phyloP scores from a whole-genome alignment of 2,113 vertebrate genomes.

The Charina bottae region DNA sequence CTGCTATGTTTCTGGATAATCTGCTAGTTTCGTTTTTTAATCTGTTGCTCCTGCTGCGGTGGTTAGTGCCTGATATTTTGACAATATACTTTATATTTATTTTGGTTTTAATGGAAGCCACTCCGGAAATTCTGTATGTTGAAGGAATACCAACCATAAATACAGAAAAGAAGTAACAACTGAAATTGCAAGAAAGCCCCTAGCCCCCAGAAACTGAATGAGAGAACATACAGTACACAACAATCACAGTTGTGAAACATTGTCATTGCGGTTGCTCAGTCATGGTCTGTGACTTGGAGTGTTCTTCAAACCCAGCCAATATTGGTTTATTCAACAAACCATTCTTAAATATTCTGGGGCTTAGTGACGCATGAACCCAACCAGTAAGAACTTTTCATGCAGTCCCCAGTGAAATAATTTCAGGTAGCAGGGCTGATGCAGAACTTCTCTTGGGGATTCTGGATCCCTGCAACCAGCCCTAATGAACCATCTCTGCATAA shows the following conservation, averaged over 20 bases:
- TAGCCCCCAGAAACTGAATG: not conserved
- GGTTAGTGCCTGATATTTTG: not conserved
- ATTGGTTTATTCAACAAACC: not conserved
- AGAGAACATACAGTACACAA: not conserved
- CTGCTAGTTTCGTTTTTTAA: not conserved
- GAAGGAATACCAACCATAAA: not conserved
- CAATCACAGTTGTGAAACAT: not conserved
- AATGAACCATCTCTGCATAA: not conserved
- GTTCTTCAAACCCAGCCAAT: not conserved
- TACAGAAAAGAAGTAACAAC: not conserved
- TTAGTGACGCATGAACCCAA: not conserved
- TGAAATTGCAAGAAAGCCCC: not conserved
- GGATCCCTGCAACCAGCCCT: not conserved
- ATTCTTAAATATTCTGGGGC: not conserved
- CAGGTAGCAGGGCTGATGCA: not conserved
- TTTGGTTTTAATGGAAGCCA: not conserved
- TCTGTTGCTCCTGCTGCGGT: not conserved
- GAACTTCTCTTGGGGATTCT: not conserved
- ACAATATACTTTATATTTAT: not conserved
- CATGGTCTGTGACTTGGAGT: not conserved
- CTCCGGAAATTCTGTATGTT: not conserved
- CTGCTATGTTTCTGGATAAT: not conserved
- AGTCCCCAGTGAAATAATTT: not conserved
- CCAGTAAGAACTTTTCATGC: not conserved
- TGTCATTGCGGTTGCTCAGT: not conserved